Percentiles rank a stretch among this genome's conserved stretches.
Evolutionary conservation across 2,888 invertebrate genomes (phyloP).

Genomic region (Clanis bilineata): DNA sequence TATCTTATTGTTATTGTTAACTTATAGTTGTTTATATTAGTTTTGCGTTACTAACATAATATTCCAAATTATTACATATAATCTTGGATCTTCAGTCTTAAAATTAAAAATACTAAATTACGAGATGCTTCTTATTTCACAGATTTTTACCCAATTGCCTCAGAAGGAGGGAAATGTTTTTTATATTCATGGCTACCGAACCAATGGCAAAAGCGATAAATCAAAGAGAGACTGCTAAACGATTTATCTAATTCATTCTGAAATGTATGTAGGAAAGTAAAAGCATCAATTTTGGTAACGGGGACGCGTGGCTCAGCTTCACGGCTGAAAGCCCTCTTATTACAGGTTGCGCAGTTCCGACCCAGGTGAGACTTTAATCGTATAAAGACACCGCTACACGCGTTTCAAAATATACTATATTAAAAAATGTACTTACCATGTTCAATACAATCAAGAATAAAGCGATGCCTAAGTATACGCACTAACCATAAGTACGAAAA

Average conservation of each 20-base stretch:
- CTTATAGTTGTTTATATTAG: too few relatives aligned
- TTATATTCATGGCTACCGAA: too few relatives aligned
- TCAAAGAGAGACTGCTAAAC: slow-evolving; percentile 22
- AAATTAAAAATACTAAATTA: too few relatives aligned
- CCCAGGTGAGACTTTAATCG: slow-evolving; percentile 50
- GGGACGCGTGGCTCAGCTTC: slow-evolving; percentile 48
- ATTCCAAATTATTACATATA: too few relatives aligned
- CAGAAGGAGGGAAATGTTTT: too few relatives aligned
- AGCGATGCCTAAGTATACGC: not conserved
- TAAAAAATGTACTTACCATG: not conserved
- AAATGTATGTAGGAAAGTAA: slow-evolving; percentile 37
- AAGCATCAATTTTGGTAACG: slow-evolving; percentile 54
- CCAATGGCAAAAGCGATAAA: not conserved
- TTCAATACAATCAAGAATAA: not conserved
- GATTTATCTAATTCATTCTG: slow-evolving; percentile 24
- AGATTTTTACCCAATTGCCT: too few relatives aligned
- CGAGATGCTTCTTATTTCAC: too few relatives aligned
- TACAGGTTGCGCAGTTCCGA: slow-evolving; percentile 50
- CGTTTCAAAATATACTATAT: too few relatives aligned
- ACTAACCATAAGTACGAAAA: not conserved
- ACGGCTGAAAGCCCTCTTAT: slow-evolving; percentile 58
- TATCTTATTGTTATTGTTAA: too few relatives aligned
- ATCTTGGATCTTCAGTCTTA: too few relatives aligned
- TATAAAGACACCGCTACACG: slow-evolving; percentile 22
- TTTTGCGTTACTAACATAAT: too few relatives aligned